A percentile compares a stretch with the other conserved stretches of the same genome.
These are phyloP conservation scores for Smittia aterrima DNA, from an alignment of 2,888 invertebrate species.

Conservation along the genomic window DNA sequence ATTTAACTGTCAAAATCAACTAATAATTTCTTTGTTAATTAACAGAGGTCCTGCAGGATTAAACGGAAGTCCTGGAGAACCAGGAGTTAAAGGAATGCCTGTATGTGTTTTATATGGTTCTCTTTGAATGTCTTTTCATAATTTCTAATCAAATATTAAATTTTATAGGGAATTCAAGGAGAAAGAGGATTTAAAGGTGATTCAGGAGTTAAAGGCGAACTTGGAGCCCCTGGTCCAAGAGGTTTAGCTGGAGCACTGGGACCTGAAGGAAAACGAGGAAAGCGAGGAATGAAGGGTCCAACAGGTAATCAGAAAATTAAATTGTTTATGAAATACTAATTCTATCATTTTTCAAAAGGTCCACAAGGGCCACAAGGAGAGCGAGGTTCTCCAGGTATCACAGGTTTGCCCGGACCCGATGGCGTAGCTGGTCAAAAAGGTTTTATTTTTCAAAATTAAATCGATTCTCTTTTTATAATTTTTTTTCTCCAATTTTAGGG, in stretches of 20 bases:
- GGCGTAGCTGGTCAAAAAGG: constrained; percentile 21
- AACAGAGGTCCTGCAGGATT: constrained; percentile 70
- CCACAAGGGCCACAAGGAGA: constrained; percentile 71
- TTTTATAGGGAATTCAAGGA: constrained; percentile 67
- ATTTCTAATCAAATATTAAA: too few relatives aligned
- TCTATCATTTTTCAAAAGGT: constrained; percentile 47
- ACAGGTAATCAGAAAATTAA: constrained; percentile 51
- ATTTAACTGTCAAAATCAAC: not conserved
- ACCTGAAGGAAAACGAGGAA: constrained; percentile 66
- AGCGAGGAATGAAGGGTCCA: constrained; percentile 74
- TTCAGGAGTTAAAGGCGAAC: constrained; percentile 71
- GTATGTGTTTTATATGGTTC: constrained; percentile 59
- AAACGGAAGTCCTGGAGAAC: constrained; percentile 69
- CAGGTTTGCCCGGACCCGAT: constrained; percentile 44
- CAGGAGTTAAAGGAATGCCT: constrained; percentile 72
- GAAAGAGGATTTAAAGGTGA: constrained; percentile 81
- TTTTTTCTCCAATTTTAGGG: not conserved
- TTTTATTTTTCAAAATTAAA: not conserved
- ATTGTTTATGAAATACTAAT: not conserved
- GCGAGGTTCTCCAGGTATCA: constrained; percentile 58
- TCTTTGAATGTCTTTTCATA: too few relatives aligned
- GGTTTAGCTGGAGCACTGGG: constrained; percentile 66
- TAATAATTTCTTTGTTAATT: too few relatives aligned
- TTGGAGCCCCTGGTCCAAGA: constrained; percentile 69
- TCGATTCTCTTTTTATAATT: not conserved